Evolutionary conservation across 2,888 invertebrate genomes (phyloP).

Genomic region (Synergus itoensis): DNA sequence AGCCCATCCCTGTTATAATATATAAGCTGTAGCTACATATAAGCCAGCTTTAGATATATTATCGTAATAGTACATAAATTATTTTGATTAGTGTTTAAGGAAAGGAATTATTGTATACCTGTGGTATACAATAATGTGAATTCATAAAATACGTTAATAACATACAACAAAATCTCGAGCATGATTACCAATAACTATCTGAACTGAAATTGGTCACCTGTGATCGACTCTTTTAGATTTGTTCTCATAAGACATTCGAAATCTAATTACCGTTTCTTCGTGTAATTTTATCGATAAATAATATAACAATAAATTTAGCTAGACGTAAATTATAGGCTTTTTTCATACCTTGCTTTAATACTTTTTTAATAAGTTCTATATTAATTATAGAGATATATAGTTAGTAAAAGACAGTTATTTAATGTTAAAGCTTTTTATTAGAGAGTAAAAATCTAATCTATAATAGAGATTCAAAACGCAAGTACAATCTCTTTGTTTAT

Average conservation of each 20-base stretch:
- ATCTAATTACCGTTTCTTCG: neutral
- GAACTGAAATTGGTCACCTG: neutral
- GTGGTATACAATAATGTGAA: neutral
- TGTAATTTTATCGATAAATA: conserved; percentile 23
- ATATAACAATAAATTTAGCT: conserved; percentile 33
- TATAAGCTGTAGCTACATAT: conserved; percentile 20
- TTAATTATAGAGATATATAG: too few species aligned
- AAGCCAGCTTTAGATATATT: conserved; percentile 30
- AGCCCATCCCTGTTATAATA: conserved; percentile 35
- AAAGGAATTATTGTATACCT: neutral
- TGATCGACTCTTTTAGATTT: neutral
- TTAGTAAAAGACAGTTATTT: neutral
- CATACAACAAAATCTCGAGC: neutral
- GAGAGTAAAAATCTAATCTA: conserved; percentile 19
- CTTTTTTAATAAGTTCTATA: neutral
- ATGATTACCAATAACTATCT: conserved; percentile 9
- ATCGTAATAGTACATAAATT: conserved; percentile 32
- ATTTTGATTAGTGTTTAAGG: conserved; percentile 27
- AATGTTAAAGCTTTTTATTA: neutral
- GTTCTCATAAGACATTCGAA: conserved; percentile 17
- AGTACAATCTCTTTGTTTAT: conserved; percentile 3
- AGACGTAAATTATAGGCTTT: neutral
- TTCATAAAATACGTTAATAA: neutral
- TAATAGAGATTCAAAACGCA: conserved; percentile 4
- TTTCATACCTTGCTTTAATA: neutral